A percentile compares a stretch with the other conserved stretches of the same genome.
phyloP scores from a whole-genome alignment of 2,113 vertebrate genomes.

The Anarrhichthys ocellatus region DNA sequence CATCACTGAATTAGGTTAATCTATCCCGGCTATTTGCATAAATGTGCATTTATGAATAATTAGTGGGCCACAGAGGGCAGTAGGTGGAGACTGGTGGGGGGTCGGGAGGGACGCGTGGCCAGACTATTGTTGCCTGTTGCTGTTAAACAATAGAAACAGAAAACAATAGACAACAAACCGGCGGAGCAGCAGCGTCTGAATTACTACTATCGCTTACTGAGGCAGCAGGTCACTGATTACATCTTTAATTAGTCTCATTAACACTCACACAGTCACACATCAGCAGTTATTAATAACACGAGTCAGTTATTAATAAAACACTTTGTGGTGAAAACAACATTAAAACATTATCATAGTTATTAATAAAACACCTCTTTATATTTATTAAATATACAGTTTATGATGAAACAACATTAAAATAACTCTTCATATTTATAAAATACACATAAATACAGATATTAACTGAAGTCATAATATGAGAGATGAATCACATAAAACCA shows the following conservation, averaged over 20 bases:
- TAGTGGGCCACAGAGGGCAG: conserved; percentile 70
- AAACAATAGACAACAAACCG: conserved; percentile 74
- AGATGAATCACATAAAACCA: no score
- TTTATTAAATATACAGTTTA: no score
- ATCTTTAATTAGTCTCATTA: not conserved
- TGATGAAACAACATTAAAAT: no score
- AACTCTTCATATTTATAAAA: no score
- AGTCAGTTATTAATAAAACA: no score
- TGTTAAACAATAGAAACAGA: conserved; percentile 75
- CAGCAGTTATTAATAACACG: no score
- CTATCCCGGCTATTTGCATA: conserved; percentile 79
- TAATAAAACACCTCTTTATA: no score
- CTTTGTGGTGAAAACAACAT: no score
- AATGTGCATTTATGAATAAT: conserved; percentile 87
- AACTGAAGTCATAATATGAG: no score
- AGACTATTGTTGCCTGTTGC: conserved; percentile 77
- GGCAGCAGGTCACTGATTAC: not conserved
- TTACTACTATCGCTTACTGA: conserved; percentile 77
- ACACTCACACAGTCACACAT: not conserved
- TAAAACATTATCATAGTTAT: no score
- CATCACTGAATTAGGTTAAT: conserved; percentile 85
- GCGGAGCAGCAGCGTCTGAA: conserved; percentile 47
- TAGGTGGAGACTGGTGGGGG: conserved; percentile 32
- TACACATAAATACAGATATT: no score
- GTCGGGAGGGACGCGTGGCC: conserved; percentile 62